Conservation (phyloP, 2,888 invertebrate genomes). For the Fragum whitleyi region DNA sequence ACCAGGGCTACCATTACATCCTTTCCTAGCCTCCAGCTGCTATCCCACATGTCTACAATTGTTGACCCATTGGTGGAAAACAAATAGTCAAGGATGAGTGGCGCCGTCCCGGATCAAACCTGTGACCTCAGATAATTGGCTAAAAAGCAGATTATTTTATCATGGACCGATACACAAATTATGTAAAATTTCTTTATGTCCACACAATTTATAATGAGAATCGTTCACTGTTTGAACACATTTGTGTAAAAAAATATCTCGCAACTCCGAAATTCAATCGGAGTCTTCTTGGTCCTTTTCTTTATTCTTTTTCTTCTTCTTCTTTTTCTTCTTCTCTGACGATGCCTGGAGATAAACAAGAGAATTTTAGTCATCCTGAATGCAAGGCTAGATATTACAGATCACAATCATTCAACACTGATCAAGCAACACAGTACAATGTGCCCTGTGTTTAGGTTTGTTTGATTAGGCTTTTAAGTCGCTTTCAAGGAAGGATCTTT, state of each 20-base stretch:
- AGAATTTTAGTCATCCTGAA: too few species aligned
- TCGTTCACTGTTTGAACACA: not conserved
- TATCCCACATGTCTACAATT: too few species aligned
- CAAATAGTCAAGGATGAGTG: too few species aligned
- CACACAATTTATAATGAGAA: not conserved
- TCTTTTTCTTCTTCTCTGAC: slow-evolving; percentile 81
- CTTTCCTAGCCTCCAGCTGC: too few species aligned
- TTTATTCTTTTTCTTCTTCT: slow-evolving; percentile 80
- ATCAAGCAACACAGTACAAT: not conserved
- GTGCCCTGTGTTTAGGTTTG: not conserved
- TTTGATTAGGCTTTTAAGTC: not conserved
- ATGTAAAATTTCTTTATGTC: too few species aligned
- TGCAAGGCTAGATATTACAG: not conserved
- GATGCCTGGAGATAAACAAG: slow-evolving; percentile 65
- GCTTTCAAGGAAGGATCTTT: not conserved
- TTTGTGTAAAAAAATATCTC: not conserved
- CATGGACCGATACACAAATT: too few species aligned
- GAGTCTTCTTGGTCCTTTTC: slow-evolving; percentile 68
- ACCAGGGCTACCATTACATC: too few species aligned
- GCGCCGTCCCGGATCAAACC: too few species aligned
- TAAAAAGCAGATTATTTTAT: too few species aligned
- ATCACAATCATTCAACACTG: not conserved
- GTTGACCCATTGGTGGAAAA: too few species aligned
- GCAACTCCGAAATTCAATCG: slow-evolving; percentile 25
- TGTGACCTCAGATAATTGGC: too few species aligned